These are phyloP conservation scores for Amyelois transitella DNA, from an alignment of 1,140 invertebrate genomes.

Conservation along the genomic window DNA sequence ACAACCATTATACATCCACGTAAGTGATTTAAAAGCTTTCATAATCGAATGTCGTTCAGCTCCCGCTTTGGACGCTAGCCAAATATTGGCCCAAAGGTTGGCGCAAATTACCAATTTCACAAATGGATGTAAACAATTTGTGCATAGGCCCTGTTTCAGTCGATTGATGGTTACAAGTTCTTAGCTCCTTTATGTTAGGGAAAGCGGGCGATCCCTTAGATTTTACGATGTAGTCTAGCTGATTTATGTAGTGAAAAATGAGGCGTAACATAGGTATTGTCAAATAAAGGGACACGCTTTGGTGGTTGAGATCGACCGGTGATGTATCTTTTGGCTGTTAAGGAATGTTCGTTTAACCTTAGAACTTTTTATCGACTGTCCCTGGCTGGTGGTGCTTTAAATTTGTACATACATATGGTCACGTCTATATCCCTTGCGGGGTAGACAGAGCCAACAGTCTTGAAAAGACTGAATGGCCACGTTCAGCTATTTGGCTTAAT, in stretches of 20 bases:
- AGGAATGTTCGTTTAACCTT: too few relatives aligned
- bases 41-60: conserved; percentile 28
- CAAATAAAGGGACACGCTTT: too few relatives aligned
- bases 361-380: too few relatives aligned
- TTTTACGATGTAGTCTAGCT: not conserved
- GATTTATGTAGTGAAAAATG: not conserved
- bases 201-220: not conserved
- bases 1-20: conserved; percentile 21
- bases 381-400: too few relatives aligned
- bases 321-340: too few relatives aligned
- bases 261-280: not conserved
- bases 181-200: not conserved
- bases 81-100: conserved; percentile 6
- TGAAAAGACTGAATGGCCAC: too few relatives aligned
- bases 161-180: not conserved
- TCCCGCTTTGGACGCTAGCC: conserved; percentile 4
- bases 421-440: too few relatives aligned
- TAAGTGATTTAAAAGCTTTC: conserved; percentile 40
- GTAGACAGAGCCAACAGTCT: too few relatives aligned
- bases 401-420: too few relatives aligned
- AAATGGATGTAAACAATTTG: conserved; percentile 16
- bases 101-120: conserved; percentile 4
- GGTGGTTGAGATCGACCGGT: too few relatives aligned
- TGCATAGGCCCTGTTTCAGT: not conserved
- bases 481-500: too few relatives aligned